These are phyloP conservation scores for Actinostola sp. DNA, from an alignment of 92 coral and sea anemone species.

Conservation along the genomic window DNA sequence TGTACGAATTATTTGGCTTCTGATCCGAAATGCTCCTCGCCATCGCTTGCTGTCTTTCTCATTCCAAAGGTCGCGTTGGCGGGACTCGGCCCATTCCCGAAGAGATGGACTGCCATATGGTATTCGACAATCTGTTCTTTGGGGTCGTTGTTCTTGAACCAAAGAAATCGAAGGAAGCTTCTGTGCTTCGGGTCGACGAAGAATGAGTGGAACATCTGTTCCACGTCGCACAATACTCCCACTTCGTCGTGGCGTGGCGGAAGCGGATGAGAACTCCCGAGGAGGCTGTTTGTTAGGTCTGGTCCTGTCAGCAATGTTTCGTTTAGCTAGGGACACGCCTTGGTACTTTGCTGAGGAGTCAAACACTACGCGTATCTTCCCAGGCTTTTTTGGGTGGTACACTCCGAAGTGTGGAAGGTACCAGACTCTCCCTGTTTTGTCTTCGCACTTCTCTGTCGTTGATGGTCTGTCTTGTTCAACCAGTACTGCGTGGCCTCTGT, in stretches of 20 bases:
- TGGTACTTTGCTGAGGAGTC: conserved; percentile 32
- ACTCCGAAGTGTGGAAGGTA: conserved; percentile 42
- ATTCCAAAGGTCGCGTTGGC: conserved; percentile 22
- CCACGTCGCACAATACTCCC: conserved; percentile 25
- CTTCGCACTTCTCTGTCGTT: too few species aligned
- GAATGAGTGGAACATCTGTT: conserved; percentile 29
- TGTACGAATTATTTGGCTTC: conserved; percentile 23
- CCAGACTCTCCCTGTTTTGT: conserved; percentile 22
- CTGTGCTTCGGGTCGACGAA: conserved; percentile 6
- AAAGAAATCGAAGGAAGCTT: conserved; percentile 24
- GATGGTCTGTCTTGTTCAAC: conserved; percentile 4
- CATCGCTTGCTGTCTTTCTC: conserved; percentile 25
- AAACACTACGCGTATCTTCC: conserved; percentile 9
- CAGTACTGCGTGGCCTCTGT: conserved; percentile 25
- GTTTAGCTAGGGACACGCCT: conserved; percentile 34
- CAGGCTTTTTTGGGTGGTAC: conserved; percentile 28
- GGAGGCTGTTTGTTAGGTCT: conserved; percentile 38
- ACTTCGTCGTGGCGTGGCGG: conserved; percentile 8
- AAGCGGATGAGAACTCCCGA: conserved; percentile 35
- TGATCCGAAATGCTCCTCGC: conserved; percentile 20
- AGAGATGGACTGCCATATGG: too few species aligned
- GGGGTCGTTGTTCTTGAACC: conserved; percentile 21
- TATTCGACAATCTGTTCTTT: conserved; percentile 5
- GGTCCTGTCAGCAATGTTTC: conserved; percentile 34
- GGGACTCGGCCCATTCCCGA: conserved; percentile 32